Percentiles rank a stretch among this genome's conserved stretches.
These are phyloP conservation scores for Drosophila prostipennis DNA, from an alignment of 2,888 invertebrate species.

Conservation along the genomic window DNA sequence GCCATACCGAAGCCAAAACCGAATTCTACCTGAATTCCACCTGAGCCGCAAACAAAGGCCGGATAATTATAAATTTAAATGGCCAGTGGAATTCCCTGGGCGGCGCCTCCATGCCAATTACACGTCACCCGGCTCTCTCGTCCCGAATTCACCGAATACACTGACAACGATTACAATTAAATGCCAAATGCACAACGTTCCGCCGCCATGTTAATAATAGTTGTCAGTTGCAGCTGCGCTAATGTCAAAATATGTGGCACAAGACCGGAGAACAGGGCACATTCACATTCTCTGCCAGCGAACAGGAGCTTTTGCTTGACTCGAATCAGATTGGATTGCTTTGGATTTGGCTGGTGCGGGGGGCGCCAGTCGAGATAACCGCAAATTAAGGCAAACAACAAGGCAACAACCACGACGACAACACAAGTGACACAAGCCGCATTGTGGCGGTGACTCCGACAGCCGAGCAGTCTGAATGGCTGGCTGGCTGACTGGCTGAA, in stretches of 20 bases:
- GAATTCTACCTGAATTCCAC: constrained; percentile 18
- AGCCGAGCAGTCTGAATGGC: constrained; percentile 10
- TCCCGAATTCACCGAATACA: constrained; percentile 47
- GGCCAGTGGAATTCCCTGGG: constrained; percentile 11
- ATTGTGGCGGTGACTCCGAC: constrained; percentile 36
- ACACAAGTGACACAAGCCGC: constrained; percentile 30
- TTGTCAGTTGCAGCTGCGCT: constrained; percentile 62
- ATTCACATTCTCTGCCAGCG: constrained; percentile 19
- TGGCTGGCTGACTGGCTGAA: background rate
- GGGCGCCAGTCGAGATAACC: constrained; percentile 52
- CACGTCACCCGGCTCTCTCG: constrained; percentile 26
- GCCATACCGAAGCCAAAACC: constrained; percentile 6
- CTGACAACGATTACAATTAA: constrained; percentile 58
- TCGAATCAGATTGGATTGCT: constrained; percentile 39
- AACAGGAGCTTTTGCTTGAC: constrained; percentile 18
- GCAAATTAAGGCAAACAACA: constrained; percentile 71
- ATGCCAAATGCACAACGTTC: constrained; percentile 52
- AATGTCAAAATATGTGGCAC: constrained; percentile 37
- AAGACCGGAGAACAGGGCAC: constrained; percentile 13
- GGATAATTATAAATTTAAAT: constrained; percentile 41
- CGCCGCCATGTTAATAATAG: constrained; percentile 58
- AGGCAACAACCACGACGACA: constrained; percentile 31
- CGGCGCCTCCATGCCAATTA: constrained; percentile 33
- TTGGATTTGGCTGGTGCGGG: constrained; percentile 15
- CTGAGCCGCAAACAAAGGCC: constrained; percentile 23